Percentiles rank a stretch among this genome's conserved stretches.
phyloP scores from a whole-genome alignment of 2,888 invertebrate genomes.

The Diadegma fenestrale region DNA sequence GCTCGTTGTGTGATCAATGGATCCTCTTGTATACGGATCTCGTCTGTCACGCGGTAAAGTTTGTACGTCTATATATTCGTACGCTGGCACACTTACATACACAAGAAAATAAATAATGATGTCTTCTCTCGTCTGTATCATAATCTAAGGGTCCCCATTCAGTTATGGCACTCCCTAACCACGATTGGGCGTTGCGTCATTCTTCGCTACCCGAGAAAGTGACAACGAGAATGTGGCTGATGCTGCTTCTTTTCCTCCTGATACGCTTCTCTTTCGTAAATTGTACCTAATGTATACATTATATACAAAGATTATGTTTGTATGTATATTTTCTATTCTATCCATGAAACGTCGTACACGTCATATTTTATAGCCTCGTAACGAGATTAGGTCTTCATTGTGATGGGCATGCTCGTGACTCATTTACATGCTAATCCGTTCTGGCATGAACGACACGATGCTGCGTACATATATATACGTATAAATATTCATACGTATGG shows the following conservation, averaged over 20 bases:
- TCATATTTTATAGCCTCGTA: constrained; percentile 81
- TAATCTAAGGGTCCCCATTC: constrained; percentile 70
- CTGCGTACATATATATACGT: neutral
- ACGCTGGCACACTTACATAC: constrained; percentile 45
- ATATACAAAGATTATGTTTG: constrained; percentile 9
- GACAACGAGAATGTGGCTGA: constrained; percentile 57
- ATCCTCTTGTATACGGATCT: constrained; percentile 37
- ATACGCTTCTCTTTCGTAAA: constrained; percentile 21
- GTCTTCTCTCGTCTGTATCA: constrained; percentile 74
- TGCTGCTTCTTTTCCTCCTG: constrained; percentile 25
- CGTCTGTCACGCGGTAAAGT: constrained; percentile 44
- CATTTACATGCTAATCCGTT: constrained; percentile 82
- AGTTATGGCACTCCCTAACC: constrained; percentile 72
- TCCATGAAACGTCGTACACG: constrained; percentile 71
- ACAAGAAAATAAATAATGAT: constrained; percentile 78
- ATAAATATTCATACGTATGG: neutral
- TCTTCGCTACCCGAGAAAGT: constrained; percentile 57
- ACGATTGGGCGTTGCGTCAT: constrained; percentile 65
- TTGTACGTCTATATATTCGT: constrained; percentile 26
- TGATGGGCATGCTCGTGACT: constrained; percentile 75
- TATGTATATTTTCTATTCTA: constrained; percentile 42
- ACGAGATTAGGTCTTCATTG: constrained; percentile 81
- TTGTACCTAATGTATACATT: constrained; percentile 38
- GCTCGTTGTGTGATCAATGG: constrained; percentile 46
- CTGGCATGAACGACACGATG: constrained; percentile 36